These are phyloP conservation scores for Aphelocoma californica DNA, from an alignment of 2,797 vertebrate species.

Conservation along the genomic window DNA sequence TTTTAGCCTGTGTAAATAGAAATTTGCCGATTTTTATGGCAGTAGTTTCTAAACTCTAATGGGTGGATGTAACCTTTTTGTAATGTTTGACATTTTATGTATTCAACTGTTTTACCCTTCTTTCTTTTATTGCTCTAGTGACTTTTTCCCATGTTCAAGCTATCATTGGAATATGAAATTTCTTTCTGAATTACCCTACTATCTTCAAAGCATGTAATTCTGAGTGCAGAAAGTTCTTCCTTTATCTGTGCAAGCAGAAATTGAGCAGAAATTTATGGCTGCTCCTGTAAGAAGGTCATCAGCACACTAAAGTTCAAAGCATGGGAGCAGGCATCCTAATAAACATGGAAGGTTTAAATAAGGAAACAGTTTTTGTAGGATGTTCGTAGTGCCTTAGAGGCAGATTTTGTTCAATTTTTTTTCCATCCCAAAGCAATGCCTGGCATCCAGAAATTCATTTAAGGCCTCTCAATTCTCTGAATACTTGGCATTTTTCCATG, in stretches of 20 bases:
- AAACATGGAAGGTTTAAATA: not conserved
- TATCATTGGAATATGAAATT: not conserved
- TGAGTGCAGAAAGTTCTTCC: not conserved
- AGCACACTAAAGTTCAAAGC: not conserved
- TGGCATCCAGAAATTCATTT: not conserved
- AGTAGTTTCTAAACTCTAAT: not conserved
- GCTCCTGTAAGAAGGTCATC: not conserved
- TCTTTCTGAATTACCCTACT: not conserved
- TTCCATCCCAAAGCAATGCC: not conserved
- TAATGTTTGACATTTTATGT: not conserved
- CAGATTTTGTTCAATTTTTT: not conserved
- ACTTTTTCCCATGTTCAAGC: not conserved
- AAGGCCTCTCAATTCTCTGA: not conserved
- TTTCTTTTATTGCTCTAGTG: not conserved
- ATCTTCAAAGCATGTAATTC: not conserved
- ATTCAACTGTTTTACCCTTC: not conserved
- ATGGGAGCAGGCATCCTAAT: not conserved
- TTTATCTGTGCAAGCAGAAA: not conserved
- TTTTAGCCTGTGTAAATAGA: slow-evolving; percentile 1
- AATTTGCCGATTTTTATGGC: not conserved
- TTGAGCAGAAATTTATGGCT: not conserved
- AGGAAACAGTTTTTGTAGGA: not conserved
- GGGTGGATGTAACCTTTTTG: not conserved
- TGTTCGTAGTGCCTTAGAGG: not conserved
- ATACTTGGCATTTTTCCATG: not conserved